Base-by-base conservation (phyloP, 2,797 vertebrate genomes). In the Fundulus diaphanus region DNA sequence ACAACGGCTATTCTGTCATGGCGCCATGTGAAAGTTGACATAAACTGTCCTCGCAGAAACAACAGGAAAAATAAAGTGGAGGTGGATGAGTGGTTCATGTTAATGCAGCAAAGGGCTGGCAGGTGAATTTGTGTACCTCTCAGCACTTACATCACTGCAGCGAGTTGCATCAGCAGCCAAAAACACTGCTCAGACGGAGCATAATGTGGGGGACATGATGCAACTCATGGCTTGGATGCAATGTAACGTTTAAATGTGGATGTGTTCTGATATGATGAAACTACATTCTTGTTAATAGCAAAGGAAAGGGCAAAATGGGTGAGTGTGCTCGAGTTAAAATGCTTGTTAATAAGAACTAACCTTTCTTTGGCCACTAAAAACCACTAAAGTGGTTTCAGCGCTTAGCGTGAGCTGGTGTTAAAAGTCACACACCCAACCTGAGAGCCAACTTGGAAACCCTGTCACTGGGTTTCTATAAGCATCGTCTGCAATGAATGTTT, bases 21-120 rank as follows among this genome's bases (percentile, higher is more conserved):
- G 4, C 48, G 18, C 20, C 48, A 49, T 18, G 20, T 6, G 3
- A 49, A 49, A 49, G 16, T 1, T 49, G 6, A 82, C 78, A 48
- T 7, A 2, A 31, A 69, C 24, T 0, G 44, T n/a, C 61, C 42
- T 68, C 44, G 12, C 12, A 69, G 69, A 18, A 54, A 35, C 57
- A 59, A 56, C 22, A n/a, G 56, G 66, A 79, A 78, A 79, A 61
- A 77, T 42, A 72, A 69, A 48, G 74, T 67, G 61, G 59, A 74
- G 74, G 54, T 79, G 35, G 22, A 81, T 27, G 11, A 72, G 69
- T 48, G 66, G 54, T 54, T 11, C 1, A 15, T 69, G 54, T 61
- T 80, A 51, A 46, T 3, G 37, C 20, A 29, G 56, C 51, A 56
- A 71, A 73, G 29, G 24, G 61, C 24, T 77, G 70, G 59, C 9